Conservation (phyloP, 2,113 vertebrate genomes). For the Octodon degus region DNA sequence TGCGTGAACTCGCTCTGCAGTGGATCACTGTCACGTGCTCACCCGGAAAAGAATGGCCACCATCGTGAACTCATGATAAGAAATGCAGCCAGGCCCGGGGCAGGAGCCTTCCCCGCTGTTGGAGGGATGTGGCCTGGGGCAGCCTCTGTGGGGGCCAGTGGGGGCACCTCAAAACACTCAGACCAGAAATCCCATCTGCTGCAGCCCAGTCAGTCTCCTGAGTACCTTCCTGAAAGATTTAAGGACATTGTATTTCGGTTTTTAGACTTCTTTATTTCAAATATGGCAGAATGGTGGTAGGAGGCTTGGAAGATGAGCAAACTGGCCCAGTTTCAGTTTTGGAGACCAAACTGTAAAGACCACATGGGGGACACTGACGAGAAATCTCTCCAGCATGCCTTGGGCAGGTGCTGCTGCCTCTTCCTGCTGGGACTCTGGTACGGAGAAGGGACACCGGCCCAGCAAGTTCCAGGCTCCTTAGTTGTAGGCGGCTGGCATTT, state of each 20-base stretch:
- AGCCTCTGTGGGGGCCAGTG: neutral
- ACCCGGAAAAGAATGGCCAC: neutral
- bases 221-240: neutral
- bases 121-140: neutral
- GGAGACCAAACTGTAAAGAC: neutral
- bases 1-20: neutral
- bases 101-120: too few species aligned
- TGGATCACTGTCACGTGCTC: neutral
- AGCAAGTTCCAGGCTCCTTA: neutral
- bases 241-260: neutral
- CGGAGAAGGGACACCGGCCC: neutral
- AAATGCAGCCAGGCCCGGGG: neutral
- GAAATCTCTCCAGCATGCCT: neutral
- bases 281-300: neutral
- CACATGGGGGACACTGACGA: neutral
- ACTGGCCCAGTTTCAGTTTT: neutral
- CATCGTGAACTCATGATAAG: neutral
- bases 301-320: neutral
- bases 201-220: neutral
- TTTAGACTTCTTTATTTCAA: neutral
- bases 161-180: neutral
- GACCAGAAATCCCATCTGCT: neutral
- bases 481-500: neutral
- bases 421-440: neutral
- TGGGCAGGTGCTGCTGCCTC: neutral